Conservation (phyloP, 2,888 invertebrate species). For the Megastigmus dorsalis region DNA sequence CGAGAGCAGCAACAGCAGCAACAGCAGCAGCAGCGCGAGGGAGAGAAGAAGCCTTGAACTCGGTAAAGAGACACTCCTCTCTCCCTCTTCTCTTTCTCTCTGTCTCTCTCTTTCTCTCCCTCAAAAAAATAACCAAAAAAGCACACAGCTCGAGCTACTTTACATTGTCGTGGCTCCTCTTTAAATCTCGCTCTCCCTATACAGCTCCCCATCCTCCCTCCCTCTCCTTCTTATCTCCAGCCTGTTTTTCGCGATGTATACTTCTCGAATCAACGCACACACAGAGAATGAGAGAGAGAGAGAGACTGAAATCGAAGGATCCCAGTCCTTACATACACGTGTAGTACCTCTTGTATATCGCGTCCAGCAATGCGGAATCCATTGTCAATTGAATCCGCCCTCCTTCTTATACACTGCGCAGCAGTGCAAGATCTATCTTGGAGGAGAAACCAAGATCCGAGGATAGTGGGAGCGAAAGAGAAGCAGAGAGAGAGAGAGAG, state of each 20-base stretch:
- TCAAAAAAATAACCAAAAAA: neutral
- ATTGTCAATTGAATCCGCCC: slow-evolving; percentile 49
- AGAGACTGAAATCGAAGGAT: too few species aligned
- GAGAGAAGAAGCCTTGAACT: slow-evolving; percentile 46
- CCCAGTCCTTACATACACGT: neutral
- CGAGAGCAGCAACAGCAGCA: too few species aligned
- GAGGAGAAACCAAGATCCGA: neutral
- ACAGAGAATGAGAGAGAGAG: too few species aligned
- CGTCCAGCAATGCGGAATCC: slow-evolving; percentile 51
- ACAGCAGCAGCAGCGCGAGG: too few species aligned
- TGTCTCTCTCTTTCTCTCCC: too few species aligned
- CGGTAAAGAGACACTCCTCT: slow-evolving; percentile 20
- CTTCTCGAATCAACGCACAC: slow-evolving; percentile 34
- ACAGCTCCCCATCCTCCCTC: neutral
- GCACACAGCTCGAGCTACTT: slow-evolving; percentile 44
- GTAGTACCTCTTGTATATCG: slow-evolving; percentile 42
- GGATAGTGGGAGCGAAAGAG: neutral
- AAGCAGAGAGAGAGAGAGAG: neutral
- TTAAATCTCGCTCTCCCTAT: slow-evolving; percentile 45
- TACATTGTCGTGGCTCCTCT: slow-evolving; percentile 49
- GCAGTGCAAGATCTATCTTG: neutral
- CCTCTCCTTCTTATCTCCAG: neutral
- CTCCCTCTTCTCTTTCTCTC: too few species aligned
- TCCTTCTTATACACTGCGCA: too few species aligned
- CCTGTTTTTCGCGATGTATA: slow-evolving; percentile 36